Percentiles rank a stretch among this genome's conserved stretches.
phyloP scores from a whole-genome alignment of 1,140 invertebrate genomes.

The Drosophila miranda region DNA sequence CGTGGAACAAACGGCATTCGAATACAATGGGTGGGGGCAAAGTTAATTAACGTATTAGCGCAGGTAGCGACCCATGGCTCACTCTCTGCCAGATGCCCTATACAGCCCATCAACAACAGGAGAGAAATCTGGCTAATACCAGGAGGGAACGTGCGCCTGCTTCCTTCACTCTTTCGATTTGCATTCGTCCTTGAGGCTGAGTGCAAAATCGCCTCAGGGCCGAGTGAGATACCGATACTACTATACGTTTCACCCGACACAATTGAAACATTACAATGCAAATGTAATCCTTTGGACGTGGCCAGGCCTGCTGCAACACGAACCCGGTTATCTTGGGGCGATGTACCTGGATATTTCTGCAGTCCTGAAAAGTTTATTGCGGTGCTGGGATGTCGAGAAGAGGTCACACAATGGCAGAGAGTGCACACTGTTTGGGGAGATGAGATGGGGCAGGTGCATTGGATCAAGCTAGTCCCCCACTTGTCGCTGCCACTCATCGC shows the following conservation, averaged over 20 bases:
- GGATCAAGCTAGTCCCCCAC: slow-evolving; percentile 42
- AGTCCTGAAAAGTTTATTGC: slow-evolving; percentile 17
- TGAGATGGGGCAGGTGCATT: slow-evolving; percentile 57
- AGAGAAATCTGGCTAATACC: slow-evolving; percentile 8
- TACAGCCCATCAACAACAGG: not conserved
- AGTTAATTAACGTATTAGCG: slow-evolving; percentile 75
- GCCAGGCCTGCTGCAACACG: no score
- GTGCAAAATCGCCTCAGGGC: no score
- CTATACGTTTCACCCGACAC: not conserved
- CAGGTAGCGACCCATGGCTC: slow-evolving; percentile 13
- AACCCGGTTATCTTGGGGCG: no score
- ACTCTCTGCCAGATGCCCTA: slow-evolving; percentile 18
- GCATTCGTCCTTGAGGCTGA: not conserved
- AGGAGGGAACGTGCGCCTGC: no score
- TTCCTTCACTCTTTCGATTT: slow-evolving; percentile 3
- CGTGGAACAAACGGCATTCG: slow-evolving; percentile 64
- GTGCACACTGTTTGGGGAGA: not conserved
- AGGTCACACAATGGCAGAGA: no score
- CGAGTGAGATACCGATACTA: slow-evolving; percentile 8
- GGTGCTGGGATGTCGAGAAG: not conserved
- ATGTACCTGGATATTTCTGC: not conserved
- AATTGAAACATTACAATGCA: not conserved
- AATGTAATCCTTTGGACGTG: not conserved
- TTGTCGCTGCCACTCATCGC: slow-evolving; percentile 41
- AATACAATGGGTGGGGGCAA: slow-evolving; percentile 61